These are phyloP conservation scores for Furnarius figulus DNA, from an alignment of 2,113 vertebrate species.

Conservation along the genomic window DNA sequence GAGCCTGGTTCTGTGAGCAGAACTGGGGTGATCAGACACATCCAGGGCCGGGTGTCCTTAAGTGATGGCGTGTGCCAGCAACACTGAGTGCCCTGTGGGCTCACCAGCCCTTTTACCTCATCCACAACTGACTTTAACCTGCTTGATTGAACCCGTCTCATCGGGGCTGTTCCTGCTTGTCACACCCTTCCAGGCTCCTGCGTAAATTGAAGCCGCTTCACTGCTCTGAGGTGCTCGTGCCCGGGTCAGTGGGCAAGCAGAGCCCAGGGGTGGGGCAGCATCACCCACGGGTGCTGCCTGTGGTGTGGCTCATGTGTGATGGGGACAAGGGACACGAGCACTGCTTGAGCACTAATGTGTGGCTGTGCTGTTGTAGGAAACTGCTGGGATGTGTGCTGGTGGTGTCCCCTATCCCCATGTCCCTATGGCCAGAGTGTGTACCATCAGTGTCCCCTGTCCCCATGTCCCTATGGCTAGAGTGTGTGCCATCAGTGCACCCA, in stretches of 20 bases:
- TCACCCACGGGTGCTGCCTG: background rate
- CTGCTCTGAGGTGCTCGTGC: background rate
- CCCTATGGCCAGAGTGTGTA: background rate
- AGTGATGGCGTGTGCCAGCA: fast-evolving
- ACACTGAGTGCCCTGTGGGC: background rate
- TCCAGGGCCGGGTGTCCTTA: background rate
- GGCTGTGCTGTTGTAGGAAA: background rate
- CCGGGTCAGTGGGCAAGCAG: fast-evolving
- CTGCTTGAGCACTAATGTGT: background rate
- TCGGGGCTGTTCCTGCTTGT: background rate
- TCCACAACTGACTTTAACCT: background rate
- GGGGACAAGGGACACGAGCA: background rate
- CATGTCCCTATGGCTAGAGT: background rate
- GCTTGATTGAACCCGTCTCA: conserved; percentile 30
- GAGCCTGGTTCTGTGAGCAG: background rate
- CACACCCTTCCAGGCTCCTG: background rate
- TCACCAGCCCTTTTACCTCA: background rate
- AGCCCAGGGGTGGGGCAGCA: fast-evolving
- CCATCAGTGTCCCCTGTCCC: fast-evolving
- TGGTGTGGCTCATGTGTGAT: fast-evolving
- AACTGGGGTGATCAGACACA: background rate
- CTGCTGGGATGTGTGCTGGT: fast-evolving
- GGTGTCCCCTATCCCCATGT: fast-evolving
- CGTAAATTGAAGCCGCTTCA: fast-evolving
- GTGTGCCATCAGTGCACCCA: fast-evolving